Base-by-base conservation (phyloP, 2,888 invertebrate genomes). In the Oligia strigilis region DNA sequence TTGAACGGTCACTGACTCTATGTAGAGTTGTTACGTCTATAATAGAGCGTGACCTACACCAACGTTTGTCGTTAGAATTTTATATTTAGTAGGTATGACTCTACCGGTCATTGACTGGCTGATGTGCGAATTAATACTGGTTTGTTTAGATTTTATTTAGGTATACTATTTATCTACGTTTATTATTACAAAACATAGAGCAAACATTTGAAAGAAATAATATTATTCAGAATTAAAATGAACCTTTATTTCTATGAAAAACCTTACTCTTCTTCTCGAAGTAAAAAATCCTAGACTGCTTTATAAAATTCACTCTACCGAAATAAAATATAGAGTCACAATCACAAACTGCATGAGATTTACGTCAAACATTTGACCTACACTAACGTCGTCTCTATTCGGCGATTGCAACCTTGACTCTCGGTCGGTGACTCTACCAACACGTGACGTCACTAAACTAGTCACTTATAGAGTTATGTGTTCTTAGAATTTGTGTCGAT, bases 381-480 rank as follows among this genome's bases (percentile, higher is more conserved):
- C 83, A 69, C 88, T 87, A 89, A 88, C 86, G 8, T 36, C 62
- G 72, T 66, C 69, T 86, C 89, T 89, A 89, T 89, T 89, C 79
- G 76, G 81, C 83, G 43, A 79, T 66, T 36, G 72, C 79, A 77
- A 89, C 89, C 89, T 89, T 89, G 90, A 85, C 70, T 82, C 58
- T 72, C 87, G 88, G 90, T 88, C 90, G 79, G 70, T 82, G 86
- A 88, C 89, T 87, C 89, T 82, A 83, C 72, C 77, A 60, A 75
- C 81, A 75, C 60, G 69, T 89, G 88, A 89, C 90, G 88, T 89
- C 90, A 89, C 69, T 64, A 3, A 80, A 80, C 84, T 89, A 87
- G 87, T 83, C 86, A 80, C 84, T 75, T 74, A 74, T 87, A 82
- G 64, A 78, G 78, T 80, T 67, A 78, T 82, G 79, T 77, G 72